These are phyloP conservation scores for Bombylius major DNA, from an alignment of 2,888 invertebrate species.

Conservation along the genomic window DNA sequence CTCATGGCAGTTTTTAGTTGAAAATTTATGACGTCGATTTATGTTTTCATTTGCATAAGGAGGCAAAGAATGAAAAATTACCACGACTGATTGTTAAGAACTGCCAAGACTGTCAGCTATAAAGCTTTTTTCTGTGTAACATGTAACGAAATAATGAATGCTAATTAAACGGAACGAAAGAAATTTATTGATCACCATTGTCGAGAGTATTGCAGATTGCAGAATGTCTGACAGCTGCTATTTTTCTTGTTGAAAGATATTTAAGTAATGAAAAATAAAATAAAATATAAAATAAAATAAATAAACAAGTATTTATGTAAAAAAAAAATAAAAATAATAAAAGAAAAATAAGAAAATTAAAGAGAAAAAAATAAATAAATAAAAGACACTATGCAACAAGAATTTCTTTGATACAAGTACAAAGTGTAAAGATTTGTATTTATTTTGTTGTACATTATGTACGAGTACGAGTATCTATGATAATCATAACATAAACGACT, in stretches of 20 bases:
- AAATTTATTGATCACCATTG: conserved; percentile 8
- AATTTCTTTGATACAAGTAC: too few species aligned
- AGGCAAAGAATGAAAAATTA: conserved; percentile 9
- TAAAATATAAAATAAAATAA: too few species aligned
- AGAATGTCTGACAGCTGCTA: conserved; percentile 4
- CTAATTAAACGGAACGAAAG: conserved; percentile 10
- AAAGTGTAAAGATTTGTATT: too few species aligned
- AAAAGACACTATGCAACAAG: too few species aligned
- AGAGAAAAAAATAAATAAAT: too few species aligned
- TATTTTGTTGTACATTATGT: too few species aligned
- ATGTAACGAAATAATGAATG: conserved; percentile 9
- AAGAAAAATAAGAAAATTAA: too few species aligned
- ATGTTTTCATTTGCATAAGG: conserved; percentile 10
- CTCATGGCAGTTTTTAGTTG: not conserved
- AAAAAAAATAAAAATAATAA: too few species aligned
- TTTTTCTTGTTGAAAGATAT: not conserved
- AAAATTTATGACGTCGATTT: conserved; percentile 10
- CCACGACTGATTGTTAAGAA: conserved; percentile 8
- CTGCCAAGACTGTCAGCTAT: conserved; percentile 6
- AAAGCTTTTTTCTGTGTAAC: not conserved
- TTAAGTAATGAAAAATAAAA: too few species aligned
- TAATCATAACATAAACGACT: too few species aligned
- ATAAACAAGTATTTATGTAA: too few species aligned
- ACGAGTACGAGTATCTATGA: too few species aligned
- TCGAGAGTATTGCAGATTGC: not conserved